Percentiles rank a stretch among this genome's conserved stretches.
Conservation (phyloP, 2,797 vertebrate species). For the Eutrigla gurnardus region DNA sequence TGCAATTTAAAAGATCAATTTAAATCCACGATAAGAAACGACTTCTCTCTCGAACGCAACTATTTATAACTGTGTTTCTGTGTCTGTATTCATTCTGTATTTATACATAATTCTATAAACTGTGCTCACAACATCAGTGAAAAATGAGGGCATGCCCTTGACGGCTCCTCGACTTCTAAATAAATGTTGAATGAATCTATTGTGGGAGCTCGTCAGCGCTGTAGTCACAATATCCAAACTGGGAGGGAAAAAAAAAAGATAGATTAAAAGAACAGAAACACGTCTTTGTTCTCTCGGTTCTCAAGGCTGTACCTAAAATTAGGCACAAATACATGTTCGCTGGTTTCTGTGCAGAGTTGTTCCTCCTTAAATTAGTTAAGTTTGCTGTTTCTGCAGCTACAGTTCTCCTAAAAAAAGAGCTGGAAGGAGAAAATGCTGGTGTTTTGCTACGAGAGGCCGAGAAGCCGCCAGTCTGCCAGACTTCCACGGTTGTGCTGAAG, state of each 20-base stretch:
- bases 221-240: background rate
- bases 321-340: background rate
- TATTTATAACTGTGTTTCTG: too few relatives aligned
- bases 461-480: conserved; percentile 17
- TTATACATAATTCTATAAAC: too few relatives aligned
- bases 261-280: background rate
- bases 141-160: too few relatives aligned
- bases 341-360: background rate
- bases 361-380: too few relatives aligned
- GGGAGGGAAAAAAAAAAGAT: background rate
- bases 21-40: too few relatives aligned
- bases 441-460: conserved; percentile 18
- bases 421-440: conserved; percentile 14
- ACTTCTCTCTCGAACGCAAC: too few relatives aligned
- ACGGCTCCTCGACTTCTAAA: too few relatives aligned
- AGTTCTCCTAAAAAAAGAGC: background rate
- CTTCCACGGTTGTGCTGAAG: conserved; percentile 42
- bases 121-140: too few relatives aligned
- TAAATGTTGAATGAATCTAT: too few relatives aligned
- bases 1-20: too few relatives aligned
- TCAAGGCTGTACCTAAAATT: background rate
- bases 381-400: background rate
- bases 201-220: background rate
- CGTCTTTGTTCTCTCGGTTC: background rate
- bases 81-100: too few relatives aligned